Evolutionary conservation across 2,888 invertebrate species (phyloP), one percentile per base, ranked within the genome.

Genomic region (Epirrhoe alternata): DNA sequence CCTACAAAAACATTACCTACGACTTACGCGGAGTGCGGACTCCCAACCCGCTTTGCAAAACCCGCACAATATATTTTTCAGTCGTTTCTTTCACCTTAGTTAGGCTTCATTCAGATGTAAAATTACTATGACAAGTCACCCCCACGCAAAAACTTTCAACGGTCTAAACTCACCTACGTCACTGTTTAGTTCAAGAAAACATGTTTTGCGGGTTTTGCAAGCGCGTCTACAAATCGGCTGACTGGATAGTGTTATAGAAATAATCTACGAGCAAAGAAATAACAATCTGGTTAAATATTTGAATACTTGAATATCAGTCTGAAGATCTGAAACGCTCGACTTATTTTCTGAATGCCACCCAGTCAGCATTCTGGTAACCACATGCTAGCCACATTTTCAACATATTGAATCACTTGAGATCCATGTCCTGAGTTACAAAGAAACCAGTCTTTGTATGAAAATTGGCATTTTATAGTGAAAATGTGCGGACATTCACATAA

Each of bases 1-100:
- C 79, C 86, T 90, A 89, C 81, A 61, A 75, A 79, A 80, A 81
- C 78, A 81, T 81, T 85, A 87, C 77, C 81, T 80, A 75, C 71
- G 65, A 77, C 79, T 75, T 75, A 60, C 49, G 24, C 24, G n/a
- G n/a, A n/a, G 57, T 64, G 64, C 64, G 50, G 17, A 14, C 30
- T 45, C 30, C n/a, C 12, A 60, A 51, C 61, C 64, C 60, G 56
- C 51, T 38, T 30, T 59, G 10, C 17, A 61, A 49, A 53, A 31
- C 1, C 24, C 45, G 24, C 17, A 17, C 50, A 45, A 16, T 7
- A 42, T 31, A 50, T 16, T 35, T 54, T 8, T 31, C 10, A 14
- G 38, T 42, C 38, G 38, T 42, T 5, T 12, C 38, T 12, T 4
- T 12, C 12, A 12, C 38, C 10, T 10, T 10, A 12, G 38, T 42